Evolutionary conservation across 2,797 vertebrate species (phyloP).

Genomic region (Onychomys arenicola): DNA sequence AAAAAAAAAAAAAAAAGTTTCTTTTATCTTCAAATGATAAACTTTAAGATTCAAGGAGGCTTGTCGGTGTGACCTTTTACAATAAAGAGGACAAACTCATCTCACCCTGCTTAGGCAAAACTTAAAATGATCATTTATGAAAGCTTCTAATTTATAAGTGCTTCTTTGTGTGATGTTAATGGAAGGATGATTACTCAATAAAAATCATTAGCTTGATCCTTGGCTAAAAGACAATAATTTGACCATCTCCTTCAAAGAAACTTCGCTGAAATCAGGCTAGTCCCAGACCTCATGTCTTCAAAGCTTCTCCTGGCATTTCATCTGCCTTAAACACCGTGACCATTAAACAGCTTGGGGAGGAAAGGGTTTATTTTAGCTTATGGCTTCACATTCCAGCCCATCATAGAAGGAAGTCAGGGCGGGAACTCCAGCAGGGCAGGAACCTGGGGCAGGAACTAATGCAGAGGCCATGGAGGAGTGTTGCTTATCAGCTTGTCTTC

Average conservation of each 20-base stretch:
- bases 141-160: background rate
- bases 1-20: constrained; percentile 56
- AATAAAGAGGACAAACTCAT: background rate
- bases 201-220: constrained; percentile 31
- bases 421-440: background rate
- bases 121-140: background rate
- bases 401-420: background rate
- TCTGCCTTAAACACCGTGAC: background rate
- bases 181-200: constrained; percentile 9
- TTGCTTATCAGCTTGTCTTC: background rate
- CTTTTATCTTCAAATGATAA: constrained; percentile 31
- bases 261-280: background rate
- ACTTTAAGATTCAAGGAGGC: background rate
- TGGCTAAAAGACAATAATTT: too few relatives aligned
- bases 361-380: background rate
- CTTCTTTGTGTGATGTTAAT: constrained; percentile 9
- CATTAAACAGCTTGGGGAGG: background rate
- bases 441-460: background rate
- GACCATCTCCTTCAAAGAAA: constrained; percentile 26
- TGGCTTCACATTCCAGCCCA: background rate
- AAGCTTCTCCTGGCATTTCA: constrained; percentile 13
- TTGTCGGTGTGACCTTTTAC: background rate
- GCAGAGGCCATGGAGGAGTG: background rate
- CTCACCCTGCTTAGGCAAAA: background rate
- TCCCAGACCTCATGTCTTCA: background rate